These are phyloP conservation scores for Drosophila tani DNA, from an alignment of 1,140 invertebrate genomes.

Conservation along the genomic window DNA sequence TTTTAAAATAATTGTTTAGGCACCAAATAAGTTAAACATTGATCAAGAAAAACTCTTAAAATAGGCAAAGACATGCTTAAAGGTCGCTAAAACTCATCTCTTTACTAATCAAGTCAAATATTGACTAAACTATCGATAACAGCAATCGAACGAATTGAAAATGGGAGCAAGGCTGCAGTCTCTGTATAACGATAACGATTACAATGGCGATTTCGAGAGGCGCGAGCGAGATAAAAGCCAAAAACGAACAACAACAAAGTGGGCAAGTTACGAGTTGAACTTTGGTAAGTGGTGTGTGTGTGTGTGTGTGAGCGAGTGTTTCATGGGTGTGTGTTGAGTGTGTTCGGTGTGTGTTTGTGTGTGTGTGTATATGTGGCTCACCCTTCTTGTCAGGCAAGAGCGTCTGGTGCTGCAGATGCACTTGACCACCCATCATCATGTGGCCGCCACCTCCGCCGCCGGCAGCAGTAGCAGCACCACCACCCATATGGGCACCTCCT, in stretches of 20 bases:
- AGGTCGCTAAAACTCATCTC: not conserved
- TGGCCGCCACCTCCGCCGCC: slow-evolving; percentile 31
- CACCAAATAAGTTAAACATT: too few species aligned
- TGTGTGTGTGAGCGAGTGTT: slow-evolving; percentile 22
- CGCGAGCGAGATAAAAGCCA: slow-evolving; percentile 46
- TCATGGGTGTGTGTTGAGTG: slow-evolving; percentile 4
- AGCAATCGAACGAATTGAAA: slow-evolving; percentile 19
- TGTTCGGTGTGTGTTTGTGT: slow-evolving; percentile 11
- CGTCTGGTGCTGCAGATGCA: slow-evolving; percentile 75
- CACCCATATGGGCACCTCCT: not conserved
- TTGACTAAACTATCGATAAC: slow-evolving; percentile 9
- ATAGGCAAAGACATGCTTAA: not conserved
- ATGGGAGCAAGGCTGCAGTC: slow-evolving; percentile 36
- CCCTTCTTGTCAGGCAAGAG: slow-evolving; percentile 78
- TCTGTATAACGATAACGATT: slow-evolving; percentile 41
- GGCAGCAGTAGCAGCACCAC: slow-evolving; percentile 24
- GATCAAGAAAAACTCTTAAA: not conserved
- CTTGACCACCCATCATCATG: slow-evolving; percentile 56
- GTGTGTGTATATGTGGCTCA: slow-evolving; percentile 66
- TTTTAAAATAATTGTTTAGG: too few species aligned
- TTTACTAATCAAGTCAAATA: not conserved
- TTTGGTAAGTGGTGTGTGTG: slow-evolving; percentile 28
- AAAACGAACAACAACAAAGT: slow-evolving; percentile 61
- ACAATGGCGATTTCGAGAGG: slow-evolving; percentile 39
- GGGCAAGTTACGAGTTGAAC: slow-evolving; percentile 41